Base-by-base conservation (phyloP, 2,888 invertebrate genomes). In the Mesochorus sp. region DNA sequence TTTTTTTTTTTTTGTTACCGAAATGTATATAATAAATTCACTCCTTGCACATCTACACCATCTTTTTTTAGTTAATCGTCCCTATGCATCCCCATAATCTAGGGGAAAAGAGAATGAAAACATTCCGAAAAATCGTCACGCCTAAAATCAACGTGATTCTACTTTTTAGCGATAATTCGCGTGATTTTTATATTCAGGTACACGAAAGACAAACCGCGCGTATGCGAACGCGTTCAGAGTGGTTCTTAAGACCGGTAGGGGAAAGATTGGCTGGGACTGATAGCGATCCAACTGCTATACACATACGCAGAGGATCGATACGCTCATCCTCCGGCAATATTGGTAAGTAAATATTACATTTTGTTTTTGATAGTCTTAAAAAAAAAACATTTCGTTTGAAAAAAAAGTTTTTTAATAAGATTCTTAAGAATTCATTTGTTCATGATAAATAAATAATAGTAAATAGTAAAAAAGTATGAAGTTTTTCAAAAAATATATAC, bases 141-240 rank as follows among this genome's bases (percentile, higher is more conserved):
- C 14, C 8, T n/a, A n/a, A n/a, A n/a, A 39, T 21, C 19, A 24
- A 1, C 28, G 51, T 14, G 12, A 44, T 39, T 76, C 24, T 2
- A 55, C n/a, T n/a, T 42, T 78, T 10, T 75, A 19, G 62, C 28
- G 61, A 67, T 80, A 78, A 78, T 67, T 68, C 61, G 68, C 28
- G 53, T 49, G 57, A 70, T 76, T 75, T 57, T 59, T 70, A 62
- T 66, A 90, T 90, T 90, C 92, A 97, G 96, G 98, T 98, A 87
- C 97, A 98, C 93, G 97, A 98, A 93, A 94, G 98, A 90, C 99
- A 99, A 93, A 96, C 98, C 82, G 97, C 97, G 91, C 94, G 99
- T 86, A 98, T 99, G 97, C 95, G 97, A 91, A 98, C 98, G 83
- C 95, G 99, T 85, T 98, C 98, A 77, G 98, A 99, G 93, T 99